These are phyloP conservation scores for Phragmatobia fuliginosa DNA, from an alignment of 2,888 invertebrate species.

Conservation along the genomic window DNA sequence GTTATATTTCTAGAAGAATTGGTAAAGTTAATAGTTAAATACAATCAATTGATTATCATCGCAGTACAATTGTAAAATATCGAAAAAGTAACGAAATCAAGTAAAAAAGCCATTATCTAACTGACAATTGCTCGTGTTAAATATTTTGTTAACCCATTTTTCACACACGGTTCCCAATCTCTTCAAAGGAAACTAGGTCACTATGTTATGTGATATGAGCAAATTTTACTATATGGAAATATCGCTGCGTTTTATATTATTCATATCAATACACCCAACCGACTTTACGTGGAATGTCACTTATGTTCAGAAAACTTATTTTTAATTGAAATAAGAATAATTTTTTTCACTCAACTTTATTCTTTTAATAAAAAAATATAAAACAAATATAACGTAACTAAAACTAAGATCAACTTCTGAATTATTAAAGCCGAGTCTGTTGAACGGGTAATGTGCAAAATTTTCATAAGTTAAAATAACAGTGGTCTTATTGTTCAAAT, in stretches of 20 bases:
- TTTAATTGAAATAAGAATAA: neutral
- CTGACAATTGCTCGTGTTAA: neutral
- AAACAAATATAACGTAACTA: too few species aligned
- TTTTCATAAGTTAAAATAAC: neutral
- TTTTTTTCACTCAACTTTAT: neutral
- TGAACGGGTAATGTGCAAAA: neutral
- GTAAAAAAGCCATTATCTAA: neutral
- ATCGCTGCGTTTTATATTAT: neutral
- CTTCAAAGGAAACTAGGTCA: neutral
- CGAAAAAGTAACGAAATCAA: too few species aligned
- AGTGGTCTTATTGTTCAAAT: neutral
- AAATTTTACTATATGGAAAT: neutral
- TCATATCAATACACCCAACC: neutral
- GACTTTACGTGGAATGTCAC: neutral
- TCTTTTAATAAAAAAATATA: too few species aligned
- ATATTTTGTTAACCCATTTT: neutral
- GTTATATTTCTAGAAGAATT: neutral
- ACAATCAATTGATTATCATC: neutral
- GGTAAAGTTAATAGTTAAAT: neutral
- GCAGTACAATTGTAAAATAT: neutral
- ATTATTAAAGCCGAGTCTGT: neutral
- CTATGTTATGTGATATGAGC: neutral
- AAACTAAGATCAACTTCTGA: neutral
- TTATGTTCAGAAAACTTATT: neutral
- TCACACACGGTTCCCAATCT: neutral